Percentiles rank a stretch among this genome's conserved stretches.
phyloP scores from a whole-genome alignment of 30 jellyfish, hydroid and myxozoan genomes.

The Turritopsis rubra region DNA sequence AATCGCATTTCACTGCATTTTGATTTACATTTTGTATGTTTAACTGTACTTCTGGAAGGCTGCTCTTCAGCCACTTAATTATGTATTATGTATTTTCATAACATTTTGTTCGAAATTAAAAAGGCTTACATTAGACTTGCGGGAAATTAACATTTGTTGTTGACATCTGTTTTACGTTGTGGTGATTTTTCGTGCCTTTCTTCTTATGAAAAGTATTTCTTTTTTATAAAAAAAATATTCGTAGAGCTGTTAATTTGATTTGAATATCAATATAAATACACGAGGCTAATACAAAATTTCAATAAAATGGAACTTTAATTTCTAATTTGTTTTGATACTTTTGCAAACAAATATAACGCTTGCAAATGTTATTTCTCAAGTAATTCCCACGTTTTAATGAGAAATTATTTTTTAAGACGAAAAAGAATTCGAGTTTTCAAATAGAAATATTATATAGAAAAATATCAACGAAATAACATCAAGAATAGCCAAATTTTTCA shows the following conservation, averaged over 20 bases:
- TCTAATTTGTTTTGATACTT: neutral
- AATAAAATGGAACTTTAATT: neutral
- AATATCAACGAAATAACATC: too few relatives aligned
- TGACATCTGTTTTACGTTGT: neutral
- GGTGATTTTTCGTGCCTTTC: neutral
- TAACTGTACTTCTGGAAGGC: too few relatives aligned
- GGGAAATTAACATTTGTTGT: neutral
- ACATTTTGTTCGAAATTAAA: too few relatives aligned
- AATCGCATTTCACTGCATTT: too few relatives aligned
- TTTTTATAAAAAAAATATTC: neutral
- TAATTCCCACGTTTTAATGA: neutral
- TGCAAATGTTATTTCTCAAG: neutral
- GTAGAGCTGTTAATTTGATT: neutral
- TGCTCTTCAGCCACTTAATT: too few relatives aligned
- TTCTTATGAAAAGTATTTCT: neutral
- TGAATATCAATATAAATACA: neutral
- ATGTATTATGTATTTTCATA: too few relatives aligned
- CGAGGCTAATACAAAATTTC: neutral
- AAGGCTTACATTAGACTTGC: too few relatives aligned
- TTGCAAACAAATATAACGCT: neutral
- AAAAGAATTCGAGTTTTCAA: neutral
- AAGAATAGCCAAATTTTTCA: too few relatives aligned
- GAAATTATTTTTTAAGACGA: neutral
- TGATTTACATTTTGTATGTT: too few relatives aligned
- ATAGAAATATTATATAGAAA: too few relatives aligned